Evolutionary conservation across 2,113 vertebrate genomes (phyloP), one percentile per base, ranked within the genome.

Genomic region (Pteronura brasiliensis): DNA sequence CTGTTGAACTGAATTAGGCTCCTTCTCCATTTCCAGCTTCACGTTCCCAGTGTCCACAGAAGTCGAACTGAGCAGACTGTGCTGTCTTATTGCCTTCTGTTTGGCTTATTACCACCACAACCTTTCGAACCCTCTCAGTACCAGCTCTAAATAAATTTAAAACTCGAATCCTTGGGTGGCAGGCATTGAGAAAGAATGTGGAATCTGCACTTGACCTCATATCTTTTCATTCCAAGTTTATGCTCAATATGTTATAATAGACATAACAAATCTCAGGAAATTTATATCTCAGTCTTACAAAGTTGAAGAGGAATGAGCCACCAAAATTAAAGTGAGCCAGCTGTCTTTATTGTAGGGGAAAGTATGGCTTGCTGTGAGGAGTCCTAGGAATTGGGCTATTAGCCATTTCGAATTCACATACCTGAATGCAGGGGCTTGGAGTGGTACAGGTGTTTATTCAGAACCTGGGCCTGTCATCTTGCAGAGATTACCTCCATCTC

Each of bases 81-180:
- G 12, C 47, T 47, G 84, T 18, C 3, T 71, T 90, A 65, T 85
- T 92, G 87, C 36, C 44, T 87, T 90, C 55, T 96, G 20, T 82
- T 87, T 83, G 55, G 61, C 55, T 98, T 94, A 76, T 96, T 95
- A 90, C n/a, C 55, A 44, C 65, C 4, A 3, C 21, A 84, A 90
- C 80, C 83, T 94, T 63, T 55, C 55, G 5, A 72, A 77, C 76
- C 92, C 79, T 87, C 25, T 95, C 39, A 36, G 20, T 36, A 88
- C 52, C 39, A n/a, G 23, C 25, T 94, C 59, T 95, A 95, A 96
- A 90, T 90, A 97, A 95, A 95, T 92, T 97, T 94, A 81, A 94
- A 97, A 72, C 15, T 21, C 0, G 1, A 93, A 74, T 81, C 44
- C 31, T 81, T 93, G 88, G 17, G 44, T 10, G 9, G 92, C 65